Percentiles rank a stretch among this genome's conserved stretches.
These are phyloP conservation scores for Liparis tanakae DNA, from an alignment of 2,797 vertebrate species.

Conservation along the genomic window DNA sequence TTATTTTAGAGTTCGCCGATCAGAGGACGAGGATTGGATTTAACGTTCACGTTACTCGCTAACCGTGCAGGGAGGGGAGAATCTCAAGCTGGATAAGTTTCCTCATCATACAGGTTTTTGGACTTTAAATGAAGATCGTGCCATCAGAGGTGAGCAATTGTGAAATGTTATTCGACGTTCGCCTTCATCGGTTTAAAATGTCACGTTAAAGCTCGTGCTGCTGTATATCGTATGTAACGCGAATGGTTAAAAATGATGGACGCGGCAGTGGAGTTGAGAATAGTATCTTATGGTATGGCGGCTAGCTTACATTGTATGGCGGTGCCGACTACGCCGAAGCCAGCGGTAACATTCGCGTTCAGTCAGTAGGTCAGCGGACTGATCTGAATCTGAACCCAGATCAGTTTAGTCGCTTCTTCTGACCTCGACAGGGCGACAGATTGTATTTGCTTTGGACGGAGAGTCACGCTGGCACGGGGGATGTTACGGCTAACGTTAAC, in stretches of 20 bases:
- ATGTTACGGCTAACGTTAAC: constrained; percentile 66
- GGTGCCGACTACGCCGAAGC: constrained; percentile 47
- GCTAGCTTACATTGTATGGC: constrained; percentile 73
- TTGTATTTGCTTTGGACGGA: constrained; percentile 49
- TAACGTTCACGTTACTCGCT: constrained; percentile 77
- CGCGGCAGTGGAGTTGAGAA: constrained; percentile 67
- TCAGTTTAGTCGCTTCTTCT: constrained; percentile 26
- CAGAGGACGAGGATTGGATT: constrained; percentile 70
- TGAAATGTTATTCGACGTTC: constrained; percentile 7
- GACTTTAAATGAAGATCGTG: constrained; percentile 90
- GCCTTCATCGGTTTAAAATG: not conserved
- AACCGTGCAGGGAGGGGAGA: constrained; percentile 80
- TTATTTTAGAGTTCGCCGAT: constrained; percentile 70
- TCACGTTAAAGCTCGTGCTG: constrained; percentile 7
- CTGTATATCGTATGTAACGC: constrained; percentile 46
- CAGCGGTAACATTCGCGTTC: constrained; percentile 58
- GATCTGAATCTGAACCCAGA: constrained; percentile 34
- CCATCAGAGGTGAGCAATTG: constrained; percentile 84
- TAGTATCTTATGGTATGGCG: constrained; percentile 69
- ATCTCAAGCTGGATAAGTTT: constrained; percentile 86
- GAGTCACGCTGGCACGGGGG: constrained; percentile 67
- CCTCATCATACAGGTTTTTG: constrained; percentile 86
- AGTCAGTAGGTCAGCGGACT: constrained; percentile 69
- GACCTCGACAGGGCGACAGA: constrained; percentile 13
- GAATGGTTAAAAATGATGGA: constrained; percentile 73